A percentile compares a stretch with the other conserved stretches of the same genome.
Evolutionary conservation across 2,797 vertebrate species (phyloP).

Genomic region (Rhynchotus rufescens): DNA sequence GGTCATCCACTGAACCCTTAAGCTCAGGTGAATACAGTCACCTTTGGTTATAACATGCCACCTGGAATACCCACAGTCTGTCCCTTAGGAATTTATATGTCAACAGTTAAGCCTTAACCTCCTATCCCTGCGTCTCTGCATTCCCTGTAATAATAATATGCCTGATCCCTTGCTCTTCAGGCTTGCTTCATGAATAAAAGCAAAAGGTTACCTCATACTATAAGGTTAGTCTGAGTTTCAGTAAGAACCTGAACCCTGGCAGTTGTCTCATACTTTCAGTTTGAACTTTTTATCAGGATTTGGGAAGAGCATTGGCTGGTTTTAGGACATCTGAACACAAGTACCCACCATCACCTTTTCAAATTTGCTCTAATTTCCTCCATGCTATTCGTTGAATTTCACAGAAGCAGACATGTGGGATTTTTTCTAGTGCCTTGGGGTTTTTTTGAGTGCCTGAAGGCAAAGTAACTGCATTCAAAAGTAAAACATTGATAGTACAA

Average conservation of each 20-base stretch:
- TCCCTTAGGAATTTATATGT: neutral
- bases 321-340: neutral
- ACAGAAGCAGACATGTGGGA: neutral
- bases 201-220: neutral
- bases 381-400: neutral
- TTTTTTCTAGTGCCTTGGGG: neutral
- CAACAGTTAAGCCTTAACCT: neutral
- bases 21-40: constrained; percentile 14
- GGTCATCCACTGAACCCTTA: constrained; percentile 1
- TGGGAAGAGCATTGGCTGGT: neutral
- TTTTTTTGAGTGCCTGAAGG: neutral
- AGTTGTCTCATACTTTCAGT: neutral
- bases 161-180: neutral
- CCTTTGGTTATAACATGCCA: neutral
- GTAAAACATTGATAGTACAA: neutral
- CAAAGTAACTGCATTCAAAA: neutral
- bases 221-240: constrained; percentile 12
- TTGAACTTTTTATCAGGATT: neutral
- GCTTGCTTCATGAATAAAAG: neutral
- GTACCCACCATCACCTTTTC: neutral
- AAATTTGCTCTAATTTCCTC: neutral
- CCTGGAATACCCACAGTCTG: neutral
- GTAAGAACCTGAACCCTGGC: neutral
- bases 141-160: neutral
- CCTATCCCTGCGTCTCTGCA: neutral